These are phyloP conservation scores for Pecten maximus DNA, from an alignment of 2,888 invertebrate species.

Conservation along the genomic window DNA sequence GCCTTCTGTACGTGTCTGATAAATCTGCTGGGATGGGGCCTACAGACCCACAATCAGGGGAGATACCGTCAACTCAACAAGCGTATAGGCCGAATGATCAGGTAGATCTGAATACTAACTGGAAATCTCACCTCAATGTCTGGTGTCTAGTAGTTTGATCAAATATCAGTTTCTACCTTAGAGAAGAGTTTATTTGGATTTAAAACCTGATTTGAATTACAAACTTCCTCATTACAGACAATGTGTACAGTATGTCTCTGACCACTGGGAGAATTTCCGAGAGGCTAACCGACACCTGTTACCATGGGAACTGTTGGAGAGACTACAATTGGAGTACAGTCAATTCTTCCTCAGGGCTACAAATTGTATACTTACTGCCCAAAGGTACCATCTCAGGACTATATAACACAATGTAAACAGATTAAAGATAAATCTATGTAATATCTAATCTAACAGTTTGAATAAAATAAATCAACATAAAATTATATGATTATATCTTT, in stretches of 20 bases:
- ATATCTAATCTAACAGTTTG: too few relatives aligned
- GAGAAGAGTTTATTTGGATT: background rate
- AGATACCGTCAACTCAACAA: constrained; percentile 88
- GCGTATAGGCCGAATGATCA: constrained; percentile 81
- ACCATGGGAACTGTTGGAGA: constrained; percentile 82
- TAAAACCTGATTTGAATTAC: background rate
- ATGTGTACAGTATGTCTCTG: constrained; percentile 88
- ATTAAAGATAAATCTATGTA: too few relatives aligned
- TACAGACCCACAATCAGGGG: constrained; percentile 86
- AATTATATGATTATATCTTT: too few relatives aligned
- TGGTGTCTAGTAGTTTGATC: too few relatives aligned
- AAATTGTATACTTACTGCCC: constrained; percentile 88
- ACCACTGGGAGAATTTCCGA: constrained; percentile 87
- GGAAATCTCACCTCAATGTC: too few relatives aligned
- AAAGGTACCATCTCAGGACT: constrained; percentile 82
- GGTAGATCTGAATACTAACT: too few relatives aligned
- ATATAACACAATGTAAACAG: too few relatives aligned
- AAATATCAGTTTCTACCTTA: too few relatives aligned
- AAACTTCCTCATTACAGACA: constrained; percentile 83
- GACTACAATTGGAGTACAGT: constrained; percentile 89
- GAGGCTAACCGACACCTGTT: constrained; percentile 61
- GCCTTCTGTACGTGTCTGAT: constrained; percentile 88
- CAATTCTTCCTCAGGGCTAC: constrained; percentile 88
- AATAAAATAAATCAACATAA: too few relatives aligned
- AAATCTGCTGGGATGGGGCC: constrained; percentile 86